Conservation (phyloP, 1,140 invertebrate species). For the Drosophila hydei region DNA sequence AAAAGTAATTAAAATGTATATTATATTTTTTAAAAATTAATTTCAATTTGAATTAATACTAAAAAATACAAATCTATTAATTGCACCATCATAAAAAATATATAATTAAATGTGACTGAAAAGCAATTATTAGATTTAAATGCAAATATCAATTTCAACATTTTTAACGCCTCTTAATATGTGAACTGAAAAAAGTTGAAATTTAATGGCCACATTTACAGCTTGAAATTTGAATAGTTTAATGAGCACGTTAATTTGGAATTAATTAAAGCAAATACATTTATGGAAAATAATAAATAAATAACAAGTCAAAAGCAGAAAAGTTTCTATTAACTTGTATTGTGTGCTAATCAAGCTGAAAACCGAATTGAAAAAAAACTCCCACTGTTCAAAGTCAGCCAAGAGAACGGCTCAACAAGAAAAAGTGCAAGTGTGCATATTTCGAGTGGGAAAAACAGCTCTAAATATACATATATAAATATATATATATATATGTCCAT, state of each 20-base stretch:
- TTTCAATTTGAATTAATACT: too few species aligned
- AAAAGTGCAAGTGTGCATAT: slow-evolving; percentile 59
- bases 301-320: slow-evolving; percentile 47
- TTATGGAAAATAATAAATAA: slow-evolving; percentile 61
- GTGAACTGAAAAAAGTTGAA: slow-evolving; percentile 19
- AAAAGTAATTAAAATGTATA: too few species aligned
- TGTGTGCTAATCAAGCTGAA: slow-evolving; percentile 71
- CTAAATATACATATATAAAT: not conserved
- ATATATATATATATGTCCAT: not conserved
- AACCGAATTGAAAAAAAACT: slow-evolving; percentile 34
- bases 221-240: slow-evolving; percentile 32
- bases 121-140: not conserved
- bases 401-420: slow-evolving; percentile 34
- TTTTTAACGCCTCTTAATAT: not conserved
- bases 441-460: slow-evolving; percentile 33
- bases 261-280: slow-evolving; percentile 32
- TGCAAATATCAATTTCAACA: not conserved
- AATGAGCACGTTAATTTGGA: slow-evolving; percentile 36
- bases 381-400: slow-evolving; percentile 45
- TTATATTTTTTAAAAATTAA: too few species aligned
- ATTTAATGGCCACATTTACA: slow-evolving; percentile 32
- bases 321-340: slow-evolving; percentile 48
- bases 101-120: slow-evolving; percentile 1
- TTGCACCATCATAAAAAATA: not conserved
- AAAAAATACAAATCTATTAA: not conserved